Evolutionary conservation across 2,797 vertebrate species (phyloP).

Genomic region (Kryptolebias ocellatus): DNA sequence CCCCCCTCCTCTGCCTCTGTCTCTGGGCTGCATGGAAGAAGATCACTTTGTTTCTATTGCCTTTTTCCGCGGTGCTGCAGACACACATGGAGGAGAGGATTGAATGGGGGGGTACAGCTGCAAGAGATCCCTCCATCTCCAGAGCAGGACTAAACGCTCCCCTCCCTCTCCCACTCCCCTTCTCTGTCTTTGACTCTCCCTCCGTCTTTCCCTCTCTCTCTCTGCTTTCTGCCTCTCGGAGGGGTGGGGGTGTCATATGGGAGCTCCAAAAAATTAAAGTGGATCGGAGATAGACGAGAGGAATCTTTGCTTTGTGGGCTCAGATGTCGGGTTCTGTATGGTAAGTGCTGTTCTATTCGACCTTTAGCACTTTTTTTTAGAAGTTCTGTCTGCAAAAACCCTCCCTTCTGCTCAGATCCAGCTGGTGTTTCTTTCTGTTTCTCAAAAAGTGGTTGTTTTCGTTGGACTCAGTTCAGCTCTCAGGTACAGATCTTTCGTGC

Average conservation of each 20-base stretch:
- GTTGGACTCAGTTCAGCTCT: not conserved
- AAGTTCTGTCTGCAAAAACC: conserved; percentile 30
- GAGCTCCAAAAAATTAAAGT: conserved; percentile 83
- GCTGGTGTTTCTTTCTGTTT: conserved; percentile 1
- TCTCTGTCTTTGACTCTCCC: conserved; percentile 49
- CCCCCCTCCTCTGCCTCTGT: conserved; percentile 31
- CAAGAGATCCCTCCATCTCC: conserved; percentile 83
- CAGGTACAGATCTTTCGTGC: conserved; percentile 29
- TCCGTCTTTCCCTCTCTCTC: conserved; percentile 41
- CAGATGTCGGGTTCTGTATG: conserved; percentile 81
- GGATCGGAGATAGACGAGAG: conserved; percentile 81
- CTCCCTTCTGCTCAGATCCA: conserved; percentile 1
- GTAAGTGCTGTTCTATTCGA: conserved; percentile 80
- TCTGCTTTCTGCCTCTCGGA: conserved; percentile 73
- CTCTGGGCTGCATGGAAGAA: conserved; percentile 69
- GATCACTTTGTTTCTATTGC: conserved; percentile 80
- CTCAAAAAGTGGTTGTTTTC: conserved; percentile 25
- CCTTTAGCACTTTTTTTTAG: conserved; percentile 26
- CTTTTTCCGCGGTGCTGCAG: conserved; percentile 69
- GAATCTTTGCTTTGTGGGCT: conserved; percentile 80
- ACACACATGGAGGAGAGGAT: conserved; percentile 67
- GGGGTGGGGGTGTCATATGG: conserved; percentile 77
- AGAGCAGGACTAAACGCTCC: conserved; percentile 62
- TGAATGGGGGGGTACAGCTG: conserved; percentile 87
- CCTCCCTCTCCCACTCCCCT: conserved; percentile 19